Conservation (phyloP, 1,140 invertebrate genomes). For the Tyrophagus putrescentiae region DNA sequence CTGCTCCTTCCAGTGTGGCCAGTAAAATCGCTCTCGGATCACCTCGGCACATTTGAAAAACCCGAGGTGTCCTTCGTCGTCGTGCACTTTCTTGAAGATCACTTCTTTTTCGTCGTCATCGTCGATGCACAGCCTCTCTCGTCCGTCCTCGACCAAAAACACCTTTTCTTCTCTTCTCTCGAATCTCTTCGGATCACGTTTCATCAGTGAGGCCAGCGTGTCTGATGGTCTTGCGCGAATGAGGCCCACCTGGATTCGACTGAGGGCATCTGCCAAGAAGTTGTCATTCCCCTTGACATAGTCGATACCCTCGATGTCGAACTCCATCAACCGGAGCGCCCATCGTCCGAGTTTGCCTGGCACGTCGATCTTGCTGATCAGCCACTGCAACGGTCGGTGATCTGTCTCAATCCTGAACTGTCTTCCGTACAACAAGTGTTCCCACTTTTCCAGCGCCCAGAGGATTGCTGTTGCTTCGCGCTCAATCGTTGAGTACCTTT, state of each 20-base stretch:
- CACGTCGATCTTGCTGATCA: constrained; percentile 28
- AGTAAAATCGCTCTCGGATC: neutral
- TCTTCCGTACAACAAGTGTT: constrained; percentile 32
- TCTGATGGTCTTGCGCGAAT: too few species aligned
- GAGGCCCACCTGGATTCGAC: constrained; percentile 5
- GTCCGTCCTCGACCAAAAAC: too few species aligned
- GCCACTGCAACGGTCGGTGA: constrained; percentile 26
- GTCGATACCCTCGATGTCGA: constrained; percentile 24
- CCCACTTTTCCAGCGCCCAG: constrained; percentile 35
- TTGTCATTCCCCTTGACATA: constrained; percentile 6
- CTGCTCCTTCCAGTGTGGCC: constrained; percentile 3
- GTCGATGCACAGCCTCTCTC: too few species aligned
- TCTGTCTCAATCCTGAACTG: constrained; percentile 26
- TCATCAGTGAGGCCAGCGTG: too few species aligned
- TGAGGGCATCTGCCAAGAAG: constrained; percentile 27
- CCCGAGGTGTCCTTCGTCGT: constrained; percentile 15
- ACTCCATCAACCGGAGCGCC: constrained; percentile 24
- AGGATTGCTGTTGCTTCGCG: constrained; percentile 34
- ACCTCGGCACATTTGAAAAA: neutral
- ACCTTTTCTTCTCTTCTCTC: too few species aligned
- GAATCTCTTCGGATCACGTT: too few species aligned
- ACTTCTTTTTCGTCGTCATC: too few species aligned
- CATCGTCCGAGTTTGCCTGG: constrained; percentile 24
- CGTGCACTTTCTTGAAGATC: too few species aligned
- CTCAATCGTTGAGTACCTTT: constrained; percentile 35